These are phyloP conservation scores for Ochlodes sylvanus DNA, from an alignment of 2,888 invertebrate species.

Conservation along the genomic window DNA sequence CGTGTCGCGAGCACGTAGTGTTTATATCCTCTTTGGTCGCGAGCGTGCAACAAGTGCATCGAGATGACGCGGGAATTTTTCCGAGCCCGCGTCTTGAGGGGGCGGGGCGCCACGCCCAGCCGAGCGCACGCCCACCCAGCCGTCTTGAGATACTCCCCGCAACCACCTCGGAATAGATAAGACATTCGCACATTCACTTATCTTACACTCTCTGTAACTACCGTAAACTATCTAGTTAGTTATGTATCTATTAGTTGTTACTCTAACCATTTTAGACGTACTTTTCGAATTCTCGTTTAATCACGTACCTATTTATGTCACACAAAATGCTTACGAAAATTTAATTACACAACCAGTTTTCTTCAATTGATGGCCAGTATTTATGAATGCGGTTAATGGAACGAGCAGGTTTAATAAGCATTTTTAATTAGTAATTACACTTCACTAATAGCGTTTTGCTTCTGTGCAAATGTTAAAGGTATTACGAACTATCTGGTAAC, in stretches of 20 bases:
- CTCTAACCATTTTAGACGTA: background rate
- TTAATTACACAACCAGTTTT: background rate
- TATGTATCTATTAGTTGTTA: background rate
- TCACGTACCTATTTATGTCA: background rate
- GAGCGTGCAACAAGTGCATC: constrained; percentile 65
- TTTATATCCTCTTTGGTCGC: too few relatives aligned
- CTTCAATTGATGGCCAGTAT: constrained; percentile 17
- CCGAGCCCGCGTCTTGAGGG: constrained; percentile 67
- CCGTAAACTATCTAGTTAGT: background rate
- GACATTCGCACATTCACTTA: constrained; percentile 16
- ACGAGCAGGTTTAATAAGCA: constrained; percentile 23
- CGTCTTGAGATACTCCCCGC: constrained; percentile 52
- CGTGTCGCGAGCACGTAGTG: constrained; percentile 19
- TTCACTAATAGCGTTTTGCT: constrained; percentile 34
- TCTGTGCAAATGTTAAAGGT: constrained; percentile 16
- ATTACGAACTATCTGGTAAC: constrained; percentile 9
- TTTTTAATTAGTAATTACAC: constrained; percentile 16
- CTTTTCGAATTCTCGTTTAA: background rate
- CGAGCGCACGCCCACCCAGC: constrained; percentile 64
- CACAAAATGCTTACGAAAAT: constrained; percentile 14
- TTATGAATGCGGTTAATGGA: constrained; percentile 40
- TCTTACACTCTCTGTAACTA: constrained; percentile 1
- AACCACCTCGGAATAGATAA: constrained; percentile 32
- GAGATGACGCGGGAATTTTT: constrained; percentile 60
- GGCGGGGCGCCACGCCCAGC: constrained; percentile 68